phyloP scores from a whole-genome alignment of 2,888 invertebrate species.

The Alloplasta piceator region DNA sequence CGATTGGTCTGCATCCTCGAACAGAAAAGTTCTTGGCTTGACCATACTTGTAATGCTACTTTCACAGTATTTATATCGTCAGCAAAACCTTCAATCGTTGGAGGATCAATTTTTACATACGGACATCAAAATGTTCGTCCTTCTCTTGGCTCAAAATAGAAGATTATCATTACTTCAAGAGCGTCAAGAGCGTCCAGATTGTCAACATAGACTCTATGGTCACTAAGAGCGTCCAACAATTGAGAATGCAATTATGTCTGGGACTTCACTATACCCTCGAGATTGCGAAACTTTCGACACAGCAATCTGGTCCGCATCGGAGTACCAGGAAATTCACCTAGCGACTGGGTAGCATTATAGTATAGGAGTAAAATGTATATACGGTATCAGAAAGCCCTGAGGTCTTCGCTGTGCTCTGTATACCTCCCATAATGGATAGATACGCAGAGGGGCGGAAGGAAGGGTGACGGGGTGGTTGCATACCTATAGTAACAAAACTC shows the following conservation, averaged over 20 bases:
- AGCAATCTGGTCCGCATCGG: constrained; percentile 31
- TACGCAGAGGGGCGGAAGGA: constrained; percentile 56
- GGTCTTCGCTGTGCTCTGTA: constrained; percentile 50
- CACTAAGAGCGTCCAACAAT: not conserved
- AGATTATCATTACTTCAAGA: too few species aligned
- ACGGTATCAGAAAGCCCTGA: constrained; percentile 34
- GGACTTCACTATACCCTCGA: constrained; percentile 16
- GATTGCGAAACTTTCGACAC: constrained; percentile 8
- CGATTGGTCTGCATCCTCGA: too few species aligned
- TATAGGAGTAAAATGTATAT: not conserved
- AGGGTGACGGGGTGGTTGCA: constrained; percentile 65
- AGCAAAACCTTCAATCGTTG: too few species aligned
- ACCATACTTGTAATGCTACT: too few species aligned
- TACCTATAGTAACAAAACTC: constrained; percentile 81
- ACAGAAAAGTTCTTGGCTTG: too few species aligned
- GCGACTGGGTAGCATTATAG: constrained; percentile 2
- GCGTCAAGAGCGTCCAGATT: too few species aligned
- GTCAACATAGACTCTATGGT: too few species aligned
- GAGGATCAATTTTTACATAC: too few species aligned
- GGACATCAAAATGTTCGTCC: too few species aligned
- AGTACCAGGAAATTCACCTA: constrained; percentile 27
- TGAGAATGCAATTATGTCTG: not conserved
- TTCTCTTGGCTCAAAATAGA: too few species aligned
- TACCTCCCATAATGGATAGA: constrained; percentile 61
- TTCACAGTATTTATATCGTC: too few species aligned